phyloP scores from a whole-genome alignment of 1,140 invertebrate species.

The Drosophila pectinifera region DNA sequence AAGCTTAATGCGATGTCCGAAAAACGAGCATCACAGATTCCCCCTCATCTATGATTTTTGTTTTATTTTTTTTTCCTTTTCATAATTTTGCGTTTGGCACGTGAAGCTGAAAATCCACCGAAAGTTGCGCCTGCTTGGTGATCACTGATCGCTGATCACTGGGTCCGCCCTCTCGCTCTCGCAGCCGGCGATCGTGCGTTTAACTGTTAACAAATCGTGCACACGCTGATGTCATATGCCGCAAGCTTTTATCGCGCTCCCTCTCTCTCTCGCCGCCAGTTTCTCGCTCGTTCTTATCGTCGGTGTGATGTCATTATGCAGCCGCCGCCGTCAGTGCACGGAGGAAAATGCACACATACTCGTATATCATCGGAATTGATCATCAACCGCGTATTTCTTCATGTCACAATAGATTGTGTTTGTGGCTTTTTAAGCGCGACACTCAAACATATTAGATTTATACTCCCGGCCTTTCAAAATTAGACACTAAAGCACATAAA shows the following conservation, averaged over 20 bases:
- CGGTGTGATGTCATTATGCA: conserved; percentile 61
- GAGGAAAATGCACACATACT: conserved; percentile 13
- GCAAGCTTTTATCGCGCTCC: conserved; percentile 30
- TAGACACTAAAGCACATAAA: background rate
- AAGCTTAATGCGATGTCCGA: conserved; percentile 62
- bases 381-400: conserved; percentile 2
- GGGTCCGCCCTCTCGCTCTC: background rate
- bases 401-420: conserved; percentile 6
- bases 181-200: conserved; percentile 49
- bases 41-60: conserved; percentile 2
- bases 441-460: conserved; percentile 5
- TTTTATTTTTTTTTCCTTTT: conserved; percentile 6
- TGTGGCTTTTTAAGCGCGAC: conserved; percentile 3
- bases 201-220: conserved; percentile 83
- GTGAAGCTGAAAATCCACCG: conserved; percentile 17
- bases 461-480: background rate
- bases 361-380: background rate
- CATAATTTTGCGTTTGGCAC: conserved; percentile 11
- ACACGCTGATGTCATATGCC: conserved; percentile 78
- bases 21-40: conserved; percentile 33
- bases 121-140: conserved; percentile 11
- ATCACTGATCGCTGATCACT: conserved; percentile 7
- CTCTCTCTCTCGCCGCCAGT: conserved; percentile 5
- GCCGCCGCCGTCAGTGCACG: conserved; percentile 18
- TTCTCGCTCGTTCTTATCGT: conserved; percentile 17